phyloP scores from a whole-genome alignment of 2,797 vertebrate species.

The Ptychobarbus kaznakovi region DNA sequence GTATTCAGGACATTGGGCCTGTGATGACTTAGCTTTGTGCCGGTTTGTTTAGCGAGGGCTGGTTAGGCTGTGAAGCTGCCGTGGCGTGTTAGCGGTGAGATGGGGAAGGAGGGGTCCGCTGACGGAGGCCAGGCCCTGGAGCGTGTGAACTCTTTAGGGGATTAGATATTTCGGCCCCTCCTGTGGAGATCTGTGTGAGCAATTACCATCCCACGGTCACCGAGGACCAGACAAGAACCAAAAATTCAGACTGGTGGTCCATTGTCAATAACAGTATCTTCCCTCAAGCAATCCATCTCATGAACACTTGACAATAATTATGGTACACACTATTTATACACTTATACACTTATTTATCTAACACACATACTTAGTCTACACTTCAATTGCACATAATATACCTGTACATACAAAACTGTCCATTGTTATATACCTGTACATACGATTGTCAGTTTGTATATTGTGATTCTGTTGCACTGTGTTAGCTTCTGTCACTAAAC shows the following conservation, averaged over 20 bases:
- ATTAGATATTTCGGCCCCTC: constrained; percentile 57
- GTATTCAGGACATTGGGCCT: background rate
- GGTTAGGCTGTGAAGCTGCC: constrained; percentile 47
- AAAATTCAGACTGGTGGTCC: background rate
- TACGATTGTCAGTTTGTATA: too few relatives aligned
- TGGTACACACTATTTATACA: too few relatives aligned
- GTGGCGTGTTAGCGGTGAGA: constrained; percentile 54
- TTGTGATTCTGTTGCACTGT: too few relatives aligned
- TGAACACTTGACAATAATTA: too few relatives aligned
- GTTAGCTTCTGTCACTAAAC: too few relatives aligned
- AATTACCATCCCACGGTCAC: constrained; percentile 51
- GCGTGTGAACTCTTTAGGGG: constrained; percentile 58
- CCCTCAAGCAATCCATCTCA: too few relatives aligned
- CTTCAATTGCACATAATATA: too few relatives aligned
- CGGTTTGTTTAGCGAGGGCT: constrained; percentile 16
- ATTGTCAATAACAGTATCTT: background rate
- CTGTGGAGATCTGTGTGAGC: constrained; percentile 48
- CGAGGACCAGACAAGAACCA: background rate
- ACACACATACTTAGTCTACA: too few relatives aligned
- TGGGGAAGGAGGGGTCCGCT: constrained; percentile 25
- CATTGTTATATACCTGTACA: too few relatives aligned
- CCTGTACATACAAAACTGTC: too few relatives aligned
- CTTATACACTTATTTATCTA: too few relatives aligned
- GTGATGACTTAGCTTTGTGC: constrained; percentile 7
- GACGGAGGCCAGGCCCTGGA: constrained; percentile 47